Base-by-base conservation (phyloP, 2,888 invertebrate species). In the Yponomeuta sedellus region DNA sequence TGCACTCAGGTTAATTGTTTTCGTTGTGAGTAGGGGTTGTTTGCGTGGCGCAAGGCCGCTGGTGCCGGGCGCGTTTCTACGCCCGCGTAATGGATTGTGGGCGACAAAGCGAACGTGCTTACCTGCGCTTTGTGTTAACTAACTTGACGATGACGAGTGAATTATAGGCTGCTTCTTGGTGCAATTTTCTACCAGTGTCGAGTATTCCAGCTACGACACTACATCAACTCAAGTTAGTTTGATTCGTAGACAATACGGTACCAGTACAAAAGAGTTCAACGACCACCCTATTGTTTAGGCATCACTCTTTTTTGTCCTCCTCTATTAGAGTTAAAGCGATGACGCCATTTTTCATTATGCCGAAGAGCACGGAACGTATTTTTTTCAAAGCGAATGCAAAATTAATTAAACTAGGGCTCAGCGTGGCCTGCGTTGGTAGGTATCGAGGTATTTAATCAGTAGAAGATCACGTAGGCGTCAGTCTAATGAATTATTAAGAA, bases 241-340 rank as follows among this genome's bases (percentile, higher is more conserved):
- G 44, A 52, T 52, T 52, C 44, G 44, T 52, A 52, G 44, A 12
- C 5, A 52, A 52, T 52, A 52, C 44, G 44, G 44, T 16, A 52
- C 44, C 16, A 52, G 34, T 52, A 52, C 44, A 52, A 44, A 44
- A 52, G 44, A 52, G 44, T 52, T 52, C 44, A 52, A 52, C 44
- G 44, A 52, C 16, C 44, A 16, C 44, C 4, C 44, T 12, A 52
- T 52, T 52, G 44, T 52, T 12, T 52, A 12, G 44, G 16, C 44
- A 8, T 34, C 34, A 34, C 34, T 12, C 44, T 52, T 52, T 52
- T 52, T 12, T 52, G 2, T 16, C 16, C 16, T 52, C 2, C 16
- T 52, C 44, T 52, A 5, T 52, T 16, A 16, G 16, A 34, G 34
- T 34, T 34, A 0, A 34, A 52, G 2, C 44, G 44, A 52, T 52